phyloP scores from a whole-genome alignment of 2,797 vertebrate species.

The Podargus strigoides region DNA sequence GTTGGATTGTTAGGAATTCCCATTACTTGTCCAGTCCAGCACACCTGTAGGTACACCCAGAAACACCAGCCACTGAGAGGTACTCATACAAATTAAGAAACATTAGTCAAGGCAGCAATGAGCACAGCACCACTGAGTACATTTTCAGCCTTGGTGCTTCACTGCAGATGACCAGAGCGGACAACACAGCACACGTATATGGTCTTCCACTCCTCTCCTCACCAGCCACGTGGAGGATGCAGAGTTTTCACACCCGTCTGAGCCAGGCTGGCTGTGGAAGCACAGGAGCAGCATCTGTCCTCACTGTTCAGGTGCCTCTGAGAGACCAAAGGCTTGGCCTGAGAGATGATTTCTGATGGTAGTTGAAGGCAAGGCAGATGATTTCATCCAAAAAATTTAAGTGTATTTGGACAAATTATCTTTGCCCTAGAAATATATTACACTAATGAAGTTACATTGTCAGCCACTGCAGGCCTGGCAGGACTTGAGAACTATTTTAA shows the following conservation, averaged over 20 bases:
- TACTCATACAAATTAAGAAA: not conserved
- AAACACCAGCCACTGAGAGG: not conserved
- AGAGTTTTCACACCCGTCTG: rapidly evolving
- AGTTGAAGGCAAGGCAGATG: not conserved
- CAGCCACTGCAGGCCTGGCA: slow-evolving; percentile 10
- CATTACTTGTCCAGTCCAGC: not conserved
- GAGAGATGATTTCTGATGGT: not conserved
- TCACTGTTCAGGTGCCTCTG: rapidly evolving
- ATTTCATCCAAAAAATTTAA: not conserved
- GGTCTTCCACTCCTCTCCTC: not conserved
- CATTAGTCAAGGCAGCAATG: not conserved
- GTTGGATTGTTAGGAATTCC: not conserved
- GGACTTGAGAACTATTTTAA: slow-evolving; percentile 11
- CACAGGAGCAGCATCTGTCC: not conserved
- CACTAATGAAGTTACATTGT: not conserved
- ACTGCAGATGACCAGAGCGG: not conserved
- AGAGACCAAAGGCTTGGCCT: not conserved
- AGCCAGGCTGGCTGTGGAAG: rapidly evolving
- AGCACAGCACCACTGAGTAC: not conserved
- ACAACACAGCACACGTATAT: rapidly evolving
- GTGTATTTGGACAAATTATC: not conserved
- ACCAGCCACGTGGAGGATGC: rapidly evolving
- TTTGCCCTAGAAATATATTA: not conserved
- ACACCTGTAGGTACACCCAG: not conserved
- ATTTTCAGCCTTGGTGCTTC: not conserved